Evolutionary conservation across 2,797 vertebrate species (phyloP), one percentile per base, ranked within the genome.

Genomic region (Mus spretus): DNA sequence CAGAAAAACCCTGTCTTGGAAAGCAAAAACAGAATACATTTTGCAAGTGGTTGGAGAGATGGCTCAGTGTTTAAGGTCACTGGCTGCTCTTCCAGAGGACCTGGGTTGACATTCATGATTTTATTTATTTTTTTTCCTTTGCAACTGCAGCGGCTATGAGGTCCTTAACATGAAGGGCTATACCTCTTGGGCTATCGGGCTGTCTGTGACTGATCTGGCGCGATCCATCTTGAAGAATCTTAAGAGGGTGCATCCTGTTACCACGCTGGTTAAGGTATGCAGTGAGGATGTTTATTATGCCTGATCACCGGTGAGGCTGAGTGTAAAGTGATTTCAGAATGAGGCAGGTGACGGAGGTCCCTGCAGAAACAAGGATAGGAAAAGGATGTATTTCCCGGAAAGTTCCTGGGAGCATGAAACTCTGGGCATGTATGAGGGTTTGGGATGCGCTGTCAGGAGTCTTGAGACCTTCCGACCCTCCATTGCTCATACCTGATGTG

Each of bases 141-240:
- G 24, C n/a, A 74, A n/a, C 89, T 83, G 10, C 98, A 99, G 99
- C 86, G 99, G 99, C 34, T 99, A 99, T 93, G 99, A 99, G 94
- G 98, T 99, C 3, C 99, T 99, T 97, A 99, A 98, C 95, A 98
- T 99, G 99, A 99, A 99, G 98, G 99, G 99, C 59, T 99, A 99
- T 95, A 99, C 99, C 5, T 99, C 99, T 95, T 99, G 99, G 99
- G 99, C 99, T 81, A 99, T 99, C n/a, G 99, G 99, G 77, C 98
- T 99, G 97, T 99, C 99, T 78, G 99, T 99, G 97, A 99, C 99
- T 20, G 99, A 99, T 98, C 97, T 99, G 89, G 98, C 98, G 72
- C 98, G 98, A 95, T 99, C 98, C 95, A 98, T 99, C 85, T 6
- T 98, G 61, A 99, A 99, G 98, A 99, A 99, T 98, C 96, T 99